Evolutionary conservation across 2,797 vertebrate species (phyloP).

Genomic region (Sebastes baramenuke): DNA sequence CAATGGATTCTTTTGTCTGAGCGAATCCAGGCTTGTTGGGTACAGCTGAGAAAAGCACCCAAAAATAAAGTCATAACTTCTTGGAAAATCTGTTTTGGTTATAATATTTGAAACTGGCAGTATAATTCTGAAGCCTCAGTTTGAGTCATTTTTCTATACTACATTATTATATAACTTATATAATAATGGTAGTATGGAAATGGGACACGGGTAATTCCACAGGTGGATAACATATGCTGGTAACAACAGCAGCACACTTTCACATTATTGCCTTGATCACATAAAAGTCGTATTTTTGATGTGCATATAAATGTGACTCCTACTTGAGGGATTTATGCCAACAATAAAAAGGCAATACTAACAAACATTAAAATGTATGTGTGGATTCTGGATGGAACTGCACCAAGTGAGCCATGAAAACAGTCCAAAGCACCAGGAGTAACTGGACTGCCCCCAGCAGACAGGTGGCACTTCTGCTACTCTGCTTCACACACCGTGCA

Average conservation of each 20-base stretch:
- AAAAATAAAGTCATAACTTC: background rate
- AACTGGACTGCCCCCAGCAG: background rate
- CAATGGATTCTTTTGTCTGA: background rate
- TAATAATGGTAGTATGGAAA: background rate
- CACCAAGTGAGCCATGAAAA: background rate
- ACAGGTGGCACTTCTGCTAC: background rate
- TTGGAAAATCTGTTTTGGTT: background rate
- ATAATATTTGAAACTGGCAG: background rate
- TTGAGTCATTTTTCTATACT: background rate
- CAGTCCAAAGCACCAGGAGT: background rate
- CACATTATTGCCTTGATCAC: background rate
- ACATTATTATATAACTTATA: background rate
- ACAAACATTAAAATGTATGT: background rate
- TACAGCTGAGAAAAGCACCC: background rate
- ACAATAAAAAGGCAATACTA: background rate
- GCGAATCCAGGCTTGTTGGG: background rate
- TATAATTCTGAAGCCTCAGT: background rate
- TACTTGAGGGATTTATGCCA: background rate
- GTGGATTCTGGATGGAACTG: background rate
- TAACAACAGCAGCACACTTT: background rate
- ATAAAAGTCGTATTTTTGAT: background rate
- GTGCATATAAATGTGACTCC: background rate
- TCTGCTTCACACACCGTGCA: background rate
- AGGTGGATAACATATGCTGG: background rate
- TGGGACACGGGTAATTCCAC: background rate